A percentile compares a stretch with the other conserved stretches of the same genome.
phyloP scores from a whole-genome alignment of 2,797 vertebrate species.

The Tenualosa thibaudeaui region DNA sequence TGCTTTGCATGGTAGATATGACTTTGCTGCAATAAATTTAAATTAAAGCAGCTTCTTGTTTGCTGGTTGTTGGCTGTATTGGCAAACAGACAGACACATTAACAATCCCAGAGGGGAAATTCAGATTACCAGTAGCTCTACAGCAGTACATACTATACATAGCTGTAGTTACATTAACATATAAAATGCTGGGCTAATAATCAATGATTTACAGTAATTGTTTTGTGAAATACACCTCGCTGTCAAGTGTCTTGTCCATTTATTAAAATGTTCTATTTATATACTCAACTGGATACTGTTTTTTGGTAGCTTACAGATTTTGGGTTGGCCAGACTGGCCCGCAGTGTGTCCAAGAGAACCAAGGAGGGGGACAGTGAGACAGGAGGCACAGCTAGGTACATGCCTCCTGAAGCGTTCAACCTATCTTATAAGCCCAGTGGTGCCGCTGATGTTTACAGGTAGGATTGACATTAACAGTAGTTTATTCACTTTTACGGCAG shows the following conservation, averaged over 20 bases:
- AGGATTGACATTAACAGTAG: not conserved
- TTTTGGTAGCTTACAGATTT: constrained; percentile 62
- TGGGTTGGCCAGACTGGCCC: constrained; percentile 64
- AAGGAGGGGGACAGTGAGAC: constrained; percentile 27
- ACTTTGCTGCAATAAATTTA: not conserved
- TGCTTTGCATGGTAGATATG: not conserved
- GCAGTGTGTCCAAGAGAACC: constrained; percentile 41
- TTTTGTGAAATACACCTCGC: too few species aligned
- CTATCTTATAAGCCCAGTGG: constrained; percentile 51
- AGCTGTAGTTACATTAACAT: too few species aligned
- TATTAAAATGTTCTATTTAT: not conserved
- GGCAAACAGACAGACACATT: too few species aligned
- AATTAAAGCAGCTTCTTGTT: too few species aligned
- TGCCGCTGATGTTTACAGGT: constrained; percentile 78
- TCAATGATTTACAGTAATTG: too few species aligned
- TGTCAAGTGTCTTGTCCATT: too few species aligned
- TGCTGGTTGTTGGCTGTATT: too few species aligned
- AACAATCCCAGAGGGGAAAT: too few species aligned
- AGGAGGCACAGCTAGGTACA: constrained; percentile 70
- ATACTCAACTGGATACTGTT: not conserved
- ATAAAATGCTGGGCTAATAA: too few species aligned
- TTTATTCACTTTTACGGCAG: too few species aligned
- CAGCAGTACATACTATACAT: too few species aligned
- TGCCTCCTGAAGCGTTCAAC: constrained; percentile 74
- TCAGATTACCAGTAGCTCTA: too few species aligned